Evolutionary conservation across 2,888 invertebrate genomes (phyloP).

Genomic region (Hyposoter didymator): DNA sequence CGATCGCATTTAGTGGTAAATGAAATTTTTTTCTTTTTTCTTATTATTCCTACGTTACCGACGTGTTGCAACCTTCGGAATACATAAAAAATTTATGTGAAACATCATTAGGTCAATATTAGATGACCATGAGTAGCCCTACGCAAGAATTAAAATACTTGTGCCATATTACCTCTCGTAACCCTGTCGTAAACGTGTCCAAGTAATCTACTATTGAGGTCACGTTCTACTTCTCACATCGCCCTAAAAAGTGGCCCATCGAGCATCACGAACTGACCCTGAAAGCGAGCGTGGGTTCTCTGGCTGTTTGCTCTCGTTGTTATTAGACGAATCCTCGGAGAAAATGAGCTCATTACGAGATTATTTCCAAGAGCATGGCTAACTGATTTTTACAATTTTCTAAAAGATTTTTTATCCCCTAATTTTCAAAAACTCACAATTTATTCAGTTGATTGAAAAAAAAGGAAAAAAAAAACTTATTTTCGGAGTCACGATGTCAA

Average conservation of each 20-base stretch:
- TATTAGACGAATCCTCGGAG: conserved; percentile 5
- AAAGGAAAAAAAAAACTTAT: neutral
- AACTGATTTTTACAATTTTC: neutral
- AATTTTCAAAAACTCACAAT: neutral
- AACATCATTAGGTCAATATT: conserved; percentile 28
- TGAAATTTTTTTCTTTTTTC: neutral
- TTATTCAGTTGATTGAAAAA: neutral
- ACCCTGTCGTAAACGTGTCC: conserved; percentile 30
- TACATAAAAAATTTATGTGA: neutral
- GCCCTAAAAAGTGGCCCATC: conserved; percentile 68
- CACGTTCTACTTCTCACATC: conserved; percentile 72
- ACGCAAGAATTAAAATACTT: conserved; percentile 33
- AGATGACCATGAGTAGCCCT: conserved; percentile 27
- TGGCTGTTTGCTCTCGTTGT: conserved; percentile 40
- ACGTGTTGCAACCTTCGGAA: neutral
- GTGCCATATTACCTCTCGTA: conserved; percentile 9
- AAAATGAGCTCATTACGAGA: conserved; percentile 2
- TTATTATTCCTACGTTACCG: no score
- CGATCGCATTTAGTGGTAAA: neutral
- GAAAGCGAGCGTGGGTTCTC: conserved; percentile 62
- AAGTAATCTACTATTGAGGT: conserved; percentile 72
- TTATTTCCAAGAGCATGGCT: neutral
- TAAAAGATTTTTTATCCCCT: neutral
- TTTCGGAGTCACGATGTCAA: neutral
- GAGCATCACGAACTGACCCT: conserved; percentile 69